phyloP scores from a whole-genome alignment of 2,113 vertebrate genomes.

The Dascyllus trimaculatus region DNA sequence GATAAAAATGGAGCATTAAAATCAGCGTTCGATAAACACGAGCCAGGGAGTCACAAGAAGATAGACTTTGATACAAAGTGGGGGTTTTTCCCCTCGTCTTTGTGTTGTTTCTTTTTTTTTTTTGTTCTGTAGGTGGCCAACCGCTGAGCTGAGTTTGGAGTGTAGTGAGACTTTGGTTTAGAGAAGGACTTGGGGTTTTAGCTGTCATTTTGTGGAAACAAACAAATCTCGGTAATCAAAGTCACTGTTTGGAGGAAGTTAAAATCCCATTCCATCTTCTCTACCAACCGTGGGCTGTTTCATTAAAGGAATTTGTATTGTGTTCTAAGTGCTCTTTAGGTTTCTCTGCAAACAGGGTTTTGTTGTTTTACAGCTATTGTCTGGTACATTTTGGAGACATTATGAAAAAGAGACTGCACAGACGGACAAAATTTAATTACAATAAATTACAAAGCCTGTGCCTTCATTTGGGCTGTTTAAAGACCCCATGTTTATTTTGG shows the following conservation, averaged over 20 bases:
- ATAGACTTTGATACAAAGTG: constrained; percentile 73
- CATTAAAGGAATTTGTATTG: constrained; percentile 58
- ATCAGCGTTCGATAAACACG: constrained; percentile 80
- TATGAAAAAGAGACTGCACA: background rate
- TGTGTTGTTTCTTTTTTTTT: constrained; percentile 51
- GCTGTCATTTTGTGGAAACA: constrained; percentile 79
- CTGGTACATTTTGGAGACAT: constrained; percentile 8
- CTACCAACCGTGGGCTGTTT: constrained; percentile 58
- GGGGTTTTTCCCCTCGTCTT: constrained; percentile 54
- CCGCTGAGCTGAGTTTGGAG: constrained; percentile 62
- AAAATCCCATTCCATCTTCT: constrained; percentile 59
- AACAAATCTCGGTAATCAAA: constrained; percentile 80
- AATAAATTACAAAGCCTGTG: background rate
- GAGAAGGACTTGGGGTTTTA: constrained; percentile 71
- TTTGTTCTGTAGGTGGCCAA: constrained; percentile 76
- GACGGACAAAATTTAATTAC: background rate
- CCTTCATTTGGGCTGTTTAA: background rate
- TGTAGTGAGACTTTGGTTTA: constrained; percentile 70
- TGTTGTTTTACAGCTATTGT: constrained; percentile 23
- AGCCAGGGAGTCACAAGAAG: constrained; percentile 67
- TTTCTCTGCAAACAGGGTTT: constrained; percentile 49
- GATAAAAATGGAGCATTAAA: constrained; percentile 81
- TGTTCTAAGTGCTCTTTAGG: constrained; percentile 53
- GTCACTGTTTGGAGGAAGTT: constrained; percentile 73
- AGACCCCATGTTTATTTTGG: background rate